phyloP scores from a whole-genome alignment of 1,140 invertebrate species.

The Apolygus lucorum region DNA sequence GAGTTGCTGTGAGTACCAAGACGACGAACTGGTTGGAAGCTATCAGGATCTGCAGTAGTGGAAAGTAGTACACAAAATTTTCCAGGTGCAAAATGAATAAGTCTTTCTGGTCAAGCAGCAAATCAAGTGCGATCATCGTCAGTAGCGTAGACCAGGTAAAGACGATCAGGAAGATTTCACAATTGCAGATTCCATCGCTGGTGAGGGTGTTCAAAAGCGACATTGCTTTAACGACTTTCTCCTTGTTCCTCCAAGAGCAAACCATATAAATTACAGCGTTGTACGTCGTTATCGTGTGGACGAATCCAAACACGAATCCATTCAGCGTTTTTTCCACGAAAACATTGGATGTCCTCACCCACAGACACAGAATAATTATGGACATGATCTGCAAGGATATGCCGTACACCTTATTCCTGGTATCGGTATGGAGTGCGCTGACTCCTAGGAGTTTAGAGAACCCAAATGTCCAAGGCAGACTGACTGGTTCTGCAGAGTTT shows the following conservation, averaged over 20 bases:
- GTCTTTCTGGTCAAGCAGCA: not conserved
- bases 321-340: not conserved
- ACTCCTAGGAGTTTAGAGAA: not conserved
- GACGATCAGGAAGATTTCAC: not conserved
- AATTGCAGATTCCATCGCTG: not conserved
- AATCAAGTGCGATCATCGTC: not conserved
- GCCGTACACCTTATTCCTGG: not conserved
- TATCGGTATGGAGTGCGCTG: not conserved
- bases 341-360: not conserved
- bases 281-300: not conserved
- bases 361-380: not conserved
- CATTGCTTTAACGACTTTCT: not conserved
- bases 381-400: not conserved
- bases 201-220: not conserved
- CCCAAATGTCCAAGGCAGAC: not conserved
- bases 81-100: not conserved
- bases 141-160: not conserved
- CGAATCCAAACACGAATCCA: not conserved
- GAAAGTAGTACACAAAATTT: not conserved
- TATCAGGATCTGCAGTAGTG: not conserved
- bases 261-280: not conserved
- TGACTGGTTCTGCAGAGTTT: too few relatives aligned
- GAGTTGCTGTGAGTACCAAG: not conserved
- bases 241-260: not conserved
- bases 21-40: not conserved